Evolutionary conservation across 2,113 vertebrate species (phyloP), one percentile per base, ranked within the genome.

Genomic region (Holacanthus passer): DNA sequence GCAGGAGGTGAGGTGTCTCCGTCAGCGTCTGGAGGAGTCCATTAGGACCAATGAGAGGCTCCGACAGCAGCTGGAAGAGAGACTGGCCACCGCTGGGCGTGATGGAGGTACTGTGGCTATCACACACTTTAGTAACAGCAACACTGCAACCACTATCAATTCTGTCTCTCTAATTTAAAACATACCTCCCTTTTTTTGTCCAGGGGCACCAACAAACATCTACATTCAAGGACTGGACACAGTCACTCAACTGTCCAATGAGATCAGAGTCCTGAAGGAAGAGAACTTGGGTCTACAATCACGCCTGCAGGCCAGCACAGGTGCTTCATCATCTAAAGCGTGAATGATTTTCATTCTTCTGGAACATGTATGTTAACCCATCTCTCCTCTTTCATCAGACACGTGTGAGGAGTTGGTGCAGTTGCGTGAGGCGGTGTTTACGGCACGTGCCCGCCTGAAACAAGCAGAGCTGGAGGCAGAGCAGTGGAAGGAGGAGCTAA

Each of bases 1-100:
- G 67, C 77, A 89, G 41, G 97, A 99, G 92, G 97, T 98, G 73
- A 96, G 95, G 37, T 95, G 90, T 82, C 95, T 99, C 55, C 96
- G 96, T 12, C 97, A 98, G 91, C 96, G 95, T 47, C 94, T 99
- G 2, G 97, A 98, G 79, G 97, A 99, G 81, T 98, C 98, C 78
- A 98, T 99, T 79, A 95, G 96, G 83, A 96, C 95, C 73, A 98
- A 99, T 0, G 96, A 99, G 88, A 94, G 95, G 20, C 96, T 99
- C 29, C 91, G 97, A 59, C 95, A 96, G 87, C 98, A 99, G 92
- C 95, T 99, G 14, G 96, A 98, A 39, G 90, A 92, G 45, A 94
- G 96, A 53, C 94, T 99, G 77, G 92, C 95, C 39, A 89, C 91
- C 0, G 39, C 90, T 0, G 11, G 94, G 64, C 95, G 91, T 1